phyloP scores from a whole-genome alignment of 1,140 invertebrate species.

The Ceratina calcarata region DNA sequence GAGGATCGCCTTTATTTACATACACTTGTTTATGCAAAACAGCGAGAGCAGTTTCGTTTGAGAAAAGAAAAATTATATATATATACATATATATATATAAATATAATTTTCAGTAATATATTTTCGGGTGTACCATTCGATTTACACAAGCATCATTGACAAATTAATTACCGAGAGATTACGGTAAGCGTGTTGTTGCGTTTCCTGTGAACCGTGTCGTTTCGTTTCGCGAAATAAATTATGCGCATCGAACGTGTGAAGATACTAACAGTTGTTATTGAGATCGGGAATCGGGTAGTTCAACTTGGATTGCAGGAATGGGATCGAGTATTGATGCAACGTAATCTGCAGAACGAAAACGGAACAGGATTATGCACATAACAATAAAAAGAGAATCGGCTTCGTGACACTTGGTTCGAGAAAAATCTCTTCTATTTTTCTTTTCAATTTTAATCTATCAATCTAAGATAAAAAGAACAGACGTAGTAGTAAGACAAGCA shows the following conservation, averaged over 20 bases:
- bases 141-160: slow-evolving; percentile 22
- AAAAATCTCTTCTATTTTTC: slow-evolving; percentile 1
- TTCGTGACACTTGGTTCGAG: neutral
- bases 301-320: slow-evolving; percentile 45
- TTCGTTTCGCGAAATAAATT: slow-evolving; percentile 31
- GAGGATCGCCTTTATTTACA: slow-evolving; percentile 45
- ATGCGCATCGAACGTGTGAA: slow-evolving; percentile 6
- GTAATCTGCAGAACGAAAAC: slow-evolving; percentile 50
- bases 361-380: slow-evolving; percentile 9
- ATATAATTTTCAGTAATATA: slow-evolving; percentile 14
- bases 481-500: neutral
- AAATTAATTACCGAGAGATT: neutral
- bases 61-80: slow-evolving; percentile 29
- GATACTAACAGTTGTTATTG: slow-evolving; percentile 46
- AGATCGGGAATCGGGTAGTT: slow-evolving; percentile 42
- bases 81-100: slow-evolving; percentile 17
- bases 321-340: slow-evolving; percentile 43
- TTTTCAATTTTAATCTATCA: slow-evolving; percentile 1
- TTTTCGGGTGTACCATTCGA: slow-evolving; percentile 9
- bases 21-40: slow-evolving; percentile 17
- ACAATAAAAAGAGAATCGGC: slow-evolving; percentile 14
- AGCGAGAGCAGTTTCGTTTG: slow-evolving; percentile 7
- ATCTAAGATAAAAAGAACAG: slow-evolving; percentile 2
- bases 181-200: too few relatives aligned
- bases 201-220: slow-evolving; percentile 21